phyloP scores from a whole-genome alignment of 2,797 vertebrate species.

The Antrozous pallidus region DNA sequence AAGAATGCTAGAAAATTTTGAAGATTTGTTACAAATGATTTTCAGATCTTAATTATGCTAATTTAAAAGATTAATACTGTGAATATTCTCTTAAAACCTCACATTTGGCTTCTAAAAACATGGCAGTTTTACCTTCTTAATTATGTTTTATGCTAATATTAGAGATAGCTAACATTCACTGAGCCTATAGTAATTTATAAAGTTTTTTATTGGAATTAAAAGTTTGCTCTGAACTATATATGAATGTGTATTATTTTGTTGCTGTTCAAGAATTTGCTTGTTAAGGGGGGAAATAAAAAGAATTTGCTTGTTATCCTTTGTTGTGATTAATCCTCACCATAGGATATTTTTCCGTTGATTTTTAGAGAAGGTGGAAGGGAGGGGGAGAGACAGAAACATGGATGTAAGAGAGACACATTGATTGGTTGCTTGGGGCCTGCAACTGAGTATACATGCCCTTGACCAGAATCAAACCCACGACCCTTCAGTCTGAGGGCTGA shows the following conservation, averaged over 20 bases:
- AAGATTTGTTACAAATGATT: constrained; percentile 33
- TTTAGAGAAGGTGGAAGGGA: too few relatives aligned
- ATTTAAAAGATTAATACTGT: constrained; percentile 17
- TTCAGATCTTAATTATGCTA: constrained; percentile 41
- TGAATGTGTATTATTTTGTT: constrained; percentile 34
- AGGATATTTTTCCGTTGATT: too few relatives aligned
- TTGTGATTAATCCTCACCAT: too few relatives aligned
- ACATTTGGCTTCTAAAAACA: constrained; percentile 43
- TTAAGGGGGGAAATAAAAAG: too few relatives aligned
- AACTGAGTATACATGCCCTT: too few relatives aligned
- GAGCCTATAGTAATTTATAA: background rate
- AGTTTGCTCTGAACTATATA: constrained; percentile 13
- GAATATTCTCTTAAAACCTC: background rate
- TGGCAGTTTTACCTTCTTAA: constrained; percentile 2
- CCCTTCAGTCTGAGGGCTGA: too few relatives aligned
- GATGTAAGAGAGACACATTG: too few relatives aligned
- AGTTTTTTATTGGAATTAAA: background rate
- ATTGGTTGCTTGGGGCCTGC: too few relatives aligned
- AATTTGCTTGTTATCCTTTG: constrained; percentile 23
- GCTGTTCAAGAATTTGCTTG: background rate
- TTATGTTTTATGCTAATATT: constrained; percentile 33
- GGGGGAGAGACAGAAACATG: too few relatives aligned
- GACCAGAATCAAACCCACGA: too few relatives aligned
- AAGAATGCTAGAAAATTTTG: constrained; percentile 79
- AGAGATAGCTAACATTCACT: constrained; percentile 29